Evolutionary conservation across 2,113 vertebrate species (phyloP).

Genomic region (Engystomops pustulosus): DNA sequence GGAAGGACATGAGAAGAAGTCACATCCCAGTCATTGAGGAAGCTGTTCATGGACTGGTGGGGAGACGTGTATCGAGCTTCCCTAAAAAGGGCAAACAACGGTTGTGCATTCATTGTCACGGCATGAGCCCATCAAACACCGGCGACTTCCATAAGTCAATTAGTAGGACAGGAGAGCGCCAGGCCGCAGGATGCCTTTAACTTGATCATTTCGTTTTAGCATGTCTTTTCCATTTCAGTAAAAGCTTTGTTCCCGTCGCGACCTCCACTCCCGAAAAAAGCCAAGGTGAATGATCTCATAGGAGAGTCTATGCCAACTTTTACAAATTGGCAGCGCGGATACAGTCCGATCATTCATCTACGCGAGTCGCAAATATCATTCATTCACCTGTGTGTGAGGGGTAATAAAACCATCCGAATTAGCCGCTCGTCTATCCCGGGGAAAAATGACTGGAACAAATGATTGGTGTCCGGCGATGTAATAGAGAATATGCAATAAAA

Average conservation of each 20-base stretch:
- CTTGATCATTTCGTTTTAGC: constrained; percentile 49
- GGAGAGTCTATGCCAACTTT: constrained; percentile 47
- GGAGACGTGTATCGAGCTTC: not conserved
- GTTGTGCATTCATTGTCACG: constrained; percentile 31
- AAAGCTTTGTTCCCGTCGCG: constrained; percentile 51
- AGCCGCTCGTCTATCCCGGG: constrained; percentile 23
- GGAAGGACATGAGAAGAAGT: constrained; percentile 29
- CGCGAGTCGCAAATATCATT: constrained; percentile 48
- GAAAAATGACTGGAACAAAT: constrained; percentile 13
- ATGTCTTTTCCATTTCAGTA: constrained; percentile 53
- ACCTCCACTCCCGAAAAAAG: constrained; percentile 52
- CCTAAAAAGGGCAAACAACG: not conserved
- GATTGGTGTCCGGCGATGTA: constrained; percentile 3
- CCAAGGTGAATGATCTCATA: constrained; percentile 61
- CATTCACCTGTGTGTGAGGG: constrained; percentile 29
- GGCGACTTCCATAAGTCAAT: constrained; percentile 51
- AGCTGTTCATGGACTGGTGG: constrained; percentile 19
- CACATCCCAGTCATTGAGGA: not conserved
- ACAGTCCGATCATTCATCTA: constrained; percentile 46
- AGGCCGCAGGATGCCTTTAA: constrained; percentile 43
- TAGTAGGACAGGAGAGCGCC: constrained; percentile 26
- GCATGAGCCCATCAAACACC: constrained; percentile 39
- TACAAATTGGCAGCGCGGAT: constrained; percentile 50
- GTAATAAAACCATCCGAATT: constrained; percentile 34
- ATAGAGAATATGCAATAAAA: no score